A percentile compares a stretch with the other conserved stretches of the same genome.
These are phyloP conservation scores for Callosobruchus maculatus DNA, from an alignment of 2,888 invertebrate genomes.

Conservation along the genomic window DNA sequence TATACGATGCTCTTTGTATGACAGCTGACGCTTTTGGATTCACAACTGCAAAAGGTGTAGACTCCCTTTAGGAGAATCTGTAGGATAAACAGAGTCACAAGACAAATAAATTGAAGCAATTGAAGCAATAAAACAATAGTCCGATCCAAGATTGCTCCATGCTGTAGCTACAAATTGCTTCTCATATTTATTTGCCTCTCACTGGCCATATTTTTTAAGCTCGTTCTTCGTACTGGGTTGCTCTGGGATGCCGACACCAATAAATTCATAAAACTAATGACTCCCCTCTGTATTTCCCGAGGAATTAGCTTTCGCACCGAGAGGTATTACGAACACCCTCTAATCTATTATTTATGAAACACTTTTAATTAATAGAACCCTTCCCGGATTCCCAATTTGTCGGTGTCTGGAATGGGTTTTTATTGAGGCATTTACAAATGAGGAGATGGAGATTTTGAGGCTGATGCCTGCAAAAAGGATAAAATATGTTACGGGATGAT, in stretches of 20 bases:
- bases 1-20: too few relatives aligned
- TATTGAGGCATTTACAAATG: background rate
- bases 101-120: background rate
- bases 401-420: background rate
- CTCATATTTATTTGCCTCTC: background rate
- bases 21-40: too few relatives aligned
- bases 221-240: background rate
- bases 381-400: background rate
- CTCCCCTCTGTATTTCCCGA: background rate
- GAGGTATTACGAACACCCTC: background rate
- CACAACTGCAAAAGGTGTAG: too few relatives aligned
- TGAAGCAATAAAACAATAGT: background rate
- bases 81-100: background rate
- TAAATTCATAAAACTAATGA: background rate
- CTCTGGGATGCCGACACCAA: background rate
- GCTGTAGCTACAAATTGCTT: background rate
- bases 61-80: too few relatives aligned
- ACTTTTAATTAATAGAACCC: background rate
- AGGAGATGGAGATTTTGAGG: background rate
- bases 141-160: background rate
- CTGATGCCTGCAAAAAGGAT: background rate
- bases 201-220: background rate
- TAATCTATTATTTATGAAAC: background rate
- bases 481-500: background rate
- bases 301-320: background rate